Conservation (phyloP, 2,797 vertebrate genomes). For the Eulemur coronatus region DNA sequence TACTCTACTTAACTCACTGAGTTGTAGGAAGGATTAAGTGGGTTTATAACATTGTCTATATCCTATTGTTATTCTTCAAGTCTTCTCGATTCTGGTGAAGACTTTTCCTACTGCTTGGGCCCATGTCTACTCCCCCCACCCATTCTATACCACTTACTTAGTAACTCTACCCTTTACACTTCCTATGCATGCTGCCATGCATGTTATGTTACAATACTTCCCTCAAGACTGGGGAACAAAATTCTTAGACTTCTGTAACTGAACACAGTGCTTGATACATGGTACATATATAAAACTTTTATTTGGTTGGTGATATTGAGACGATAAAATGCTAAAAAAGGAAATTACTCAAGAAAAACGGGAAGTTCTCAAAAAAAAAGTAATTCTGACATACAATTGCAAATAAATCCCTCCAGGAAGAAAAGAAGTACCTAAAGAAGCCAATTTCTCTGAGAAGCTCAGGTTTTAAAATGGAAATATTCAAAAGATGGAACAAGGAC, state of each 20-base stretch:
- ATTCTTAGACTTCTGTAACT: not conserved
- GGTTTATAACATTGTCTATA: not conserved
- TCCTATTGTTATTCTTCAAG: not conserved
- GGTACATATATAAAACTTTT: not conserved
- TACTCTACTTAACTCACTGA: not conserved
- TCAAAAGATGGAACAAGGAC: constrained; percentile 44
- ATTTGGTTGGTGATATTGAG: not conserved
- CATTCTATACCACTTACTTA: not conserved
- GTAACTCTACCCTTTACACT: not conserved
- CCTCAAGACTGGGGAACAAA: not conserved
- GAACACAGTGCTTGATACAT: not conserved
- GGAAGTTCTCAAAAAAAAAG: not conserved
- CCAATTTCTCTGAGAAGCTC: constrained; percentile 32
- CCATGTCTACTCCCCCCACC: not conserved
- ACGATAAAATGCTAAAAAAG: not conserved
- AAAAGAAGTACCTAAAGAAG: constrained; percentile 41
- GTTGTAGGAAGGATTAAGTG: not conserved
- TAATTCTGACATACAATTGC: constrained; percentile 35
- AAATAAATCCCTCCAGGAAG: constrained; percentile 48
- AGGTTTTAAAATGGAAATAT: constrained; percentile 62
- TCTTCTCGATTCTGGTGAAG: not conserved
- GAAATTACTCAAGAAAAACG: constrained; percentile 12
- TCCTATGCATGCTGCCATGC: not conserved
- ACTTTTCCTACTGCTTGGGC: not conserved
- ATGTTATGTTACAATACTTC: not conserved